A percentile compares a stretch with the other conserved stretches of the same genome.
phyloP scores from a whole-genome alignment of 23 tunicate genomes.

The Styela clava region DNA sequence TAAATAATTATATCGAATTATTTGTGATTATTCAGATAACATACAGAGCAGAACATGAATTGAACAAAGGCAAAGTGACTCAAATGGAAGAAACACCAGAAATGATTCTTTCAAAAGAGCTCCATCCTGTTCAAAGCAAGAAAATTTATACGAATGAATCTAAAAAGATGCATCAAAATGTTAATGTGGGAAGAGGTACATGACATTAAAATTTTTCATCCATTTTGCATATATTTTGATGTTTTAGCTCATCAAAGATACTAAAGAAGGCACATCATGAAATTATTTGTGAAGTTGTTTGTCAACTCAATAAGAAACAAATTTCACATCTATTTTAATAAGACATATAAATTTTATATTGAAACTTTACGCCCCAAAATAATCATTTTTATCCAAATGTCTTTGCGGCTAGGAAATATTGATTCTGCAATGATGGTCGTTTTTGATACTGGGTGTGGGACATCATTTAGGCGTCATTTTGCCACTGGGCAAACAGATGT shows the following conservation, averaged over 20 bases:
- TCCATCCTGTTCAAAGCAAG: constrained; percentile 70
- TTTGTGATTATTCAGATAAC: constrained; percentile 13
- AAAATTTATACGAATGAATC: constrained; percentile 39
- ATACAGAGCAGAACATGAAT: constrained; percentile 40
- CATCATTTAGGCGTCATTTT: too few species aligned
- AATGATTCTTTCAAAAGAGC: constrained; percentile 46
- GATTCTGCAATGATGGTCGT: too few species aligned
- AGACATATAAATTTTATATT: too few species aligned
- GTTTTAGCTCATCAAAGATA: not conserved
- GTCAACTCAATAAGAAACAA: too few species aligned
- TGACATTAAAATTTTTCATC: not conserved
- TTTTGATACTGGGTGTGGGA: too few species aligned
- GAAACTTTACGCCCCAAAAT: too few species aligned
- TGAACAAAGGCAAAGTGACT: constrained; percentile 17
- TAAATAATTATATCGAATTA: too few species aligned
- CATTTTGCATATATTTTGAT: not conserved
- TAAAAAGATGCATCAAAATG: constrained; percentile 38
- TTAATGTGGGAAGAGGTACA: constrained; percentile 43
- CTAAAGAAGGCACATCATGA: not conserved
- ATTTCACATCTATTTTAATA: too few species aligned
- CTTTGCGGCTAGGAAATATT: too few species aligned
- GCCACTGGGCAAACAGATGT: too few species aligned
- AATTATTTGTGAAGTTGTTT: too few species aligned
- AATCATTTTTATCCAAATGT: too few species aligned
- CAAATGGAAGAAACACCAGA: constrained; percentile 35